Base-by-base conservation (phyloP, 1,140 invertebrate genomes). In the Brachionus plicatilis region DNA sequence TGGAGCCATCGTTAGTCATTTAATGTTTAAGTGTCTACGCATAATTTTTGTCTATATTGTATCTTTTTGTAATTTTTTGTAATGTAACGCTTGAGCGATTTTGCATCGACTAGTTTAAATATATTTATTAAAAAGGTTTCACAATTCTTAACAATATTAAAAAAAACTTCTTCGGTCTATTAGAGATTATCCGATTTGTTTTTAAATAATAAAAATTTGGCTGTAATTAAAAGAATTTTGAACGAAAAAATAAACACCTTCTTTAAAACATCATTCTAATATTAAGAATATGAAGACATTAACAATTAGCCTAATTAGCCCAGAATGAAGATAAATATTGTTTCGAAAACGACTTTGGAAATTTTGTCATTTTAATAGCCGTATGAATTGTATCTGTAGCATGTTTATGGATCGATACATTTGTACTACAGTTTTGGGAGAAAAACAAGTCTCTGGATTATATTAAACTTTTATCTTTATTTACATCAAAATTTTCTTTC, bases 21-120 rank as follows among this genome's bases (percentile, higher is more conserved):
- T 50, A 53, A 76, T 76, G 72, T 76, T 27, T 50, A 76, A 24
- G 2, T 76, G 72, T 76, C 72, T 76, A 29, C 41, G 41, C 72
- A 76, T 76, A 76, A 76, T 76, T 76, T 76, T 50, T 76, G 68
- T 72, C 68, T 72, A 72, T 50, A 76, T 20, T 76, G 12, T 76
- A 50, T 76, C 12, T 76, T 76, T 50, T 76, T 50, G 72, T 76
- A 76, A 76, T 72, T 72, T 72, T 72, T 72, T 72, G 68, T 72
- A 72, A 76, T 50, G 72, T 29, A 14, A 76, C 20, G 72, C 72
- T 50, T 50, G 27, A 12, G 12, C 50, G 45, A 76, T 76, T 76
- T 76, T 76, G n/a, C 33, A 11, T 41, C 4, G 17, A 43, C 33
- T 5, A 60, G 5, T 60, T 60, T 27, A 60, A 60, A 60, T 60